Base-by-base conservation (phyloP, 2,797 vertebrate species). In the Molothrus aeneus region DNA sequence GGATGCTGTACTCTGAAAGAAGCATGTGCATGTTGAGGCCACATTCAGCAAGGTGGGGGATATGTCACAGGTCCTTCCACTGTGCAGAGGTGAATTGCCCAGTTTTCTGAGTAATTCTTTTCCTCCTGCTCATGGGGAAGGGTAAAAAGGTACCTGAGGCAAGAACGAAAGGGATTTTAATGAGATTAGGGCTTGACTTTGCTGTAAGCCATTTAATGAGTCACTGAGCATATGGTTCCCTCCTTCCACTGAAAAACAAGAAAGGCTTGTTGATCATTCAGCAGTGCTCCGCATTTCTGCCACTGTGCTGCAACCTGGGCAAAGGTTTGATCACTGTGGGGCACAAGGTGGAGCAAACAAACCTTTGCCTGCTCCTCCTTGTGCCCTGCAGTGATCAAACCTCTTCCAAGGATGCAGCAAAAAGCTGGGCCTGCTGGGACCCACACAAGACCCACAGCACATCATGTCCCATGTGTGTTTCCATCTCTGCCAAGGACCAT, bases 11-110 rank as follows among this genome's bases (percentile, higher is more conserved):
- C 11, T 65, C 7, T 7, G 21, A 26, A 59, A 81, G 60, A 57
- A 29, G 11, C 20, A 25, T 11, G 9, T 29, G 19, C 7, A 12
- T 0, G 0, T 9, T 15, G 18, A 71, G 28, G 9, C 21, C 4
- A 9, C 5, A 4, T 10, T 0, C 0, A 84, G 43, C 22, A 84
- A 72, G 13, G 8, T 43, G 9, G 7, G 5, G 5, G 5, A 1
- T 17, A 43, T 78, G 57, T 45, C 18, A 17, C 14, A 31, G 6
- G 18, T 40, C 29, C 25, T 68, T 45, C 21, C 5, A 7, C 14
- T 25, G 13, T 0, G 0, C 34, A 25, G 43, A 84, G 51, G 4
- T 50, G 42, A 65, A 69, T 14, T 50, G 2, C 26, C 26, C 25
- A 57, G 32, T 6, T 88, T 17, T 25, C 29, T 50, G 34, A 1